phyloP scores from a whole-genome alignment of 2,888 invertebrate genomes.

The Drosophila koepferae region DNA sequence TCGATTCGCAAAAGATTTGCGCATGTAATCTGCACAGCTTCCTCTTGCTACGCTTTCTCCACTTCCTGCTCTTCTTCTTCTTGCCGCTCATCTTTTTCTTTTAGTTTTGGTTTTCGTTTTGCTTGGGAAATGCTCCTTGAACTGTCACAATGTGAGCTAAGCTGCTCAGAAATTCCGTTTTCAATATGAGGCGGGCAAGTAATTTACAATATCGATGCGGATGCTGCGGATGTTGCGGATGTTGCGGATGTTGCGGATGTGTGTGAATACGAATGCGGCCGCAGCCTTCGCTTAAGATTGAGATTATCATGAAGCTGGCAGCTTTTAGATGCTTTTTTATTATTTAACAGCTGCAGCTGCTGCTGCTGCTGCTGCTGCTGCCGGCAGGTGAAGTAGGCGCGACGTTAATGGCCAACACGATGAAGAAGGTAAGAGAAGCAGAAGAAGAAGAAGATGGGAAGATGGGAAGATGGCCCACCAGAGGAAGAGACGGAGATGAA shows the following conservation, averaged over 20 bases:
- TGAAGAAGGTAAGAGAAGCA: neutral
- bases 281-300: conserved; percentile 59
- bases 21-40: conserved; percentile 2
- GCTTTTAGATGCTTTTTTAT: conserved; percentile 52
- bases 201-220: conserved; percentile 67
- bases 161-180: conserved; percentile 25
- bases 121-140: conserved; percentile 6
- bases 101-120: neutral
- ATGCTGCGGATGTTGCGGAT: conserved; percentile 10
- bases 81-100: neutral
- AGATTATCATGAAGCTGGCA: conserved; percentile 48
- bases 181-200: conserved; percentile 47
- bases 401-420: conserved; percentile 5
- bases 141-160: conserved; percentile 16
- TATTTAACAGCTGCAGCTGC: conserved; percentile 55
- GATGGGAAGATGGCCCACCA: too few species aligned
- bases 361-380: conserved; percentile 57
- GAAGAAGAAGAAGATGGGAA: neutral
- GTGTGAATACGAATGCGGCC: conserved; percentile 37
- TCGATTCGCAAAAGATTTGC: neutral
- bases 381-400: conserved; percentile 43
- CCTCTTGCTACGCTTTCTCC: neutral
- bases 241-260: conserved; percentile 6
- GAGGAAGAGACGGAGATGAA: neutral
- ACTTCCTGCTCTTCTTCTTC: neutral